phyloP scores from a whole-genome alignment of 2,797 vertebrate genomes.

The Danio albolineatus region DNA sequence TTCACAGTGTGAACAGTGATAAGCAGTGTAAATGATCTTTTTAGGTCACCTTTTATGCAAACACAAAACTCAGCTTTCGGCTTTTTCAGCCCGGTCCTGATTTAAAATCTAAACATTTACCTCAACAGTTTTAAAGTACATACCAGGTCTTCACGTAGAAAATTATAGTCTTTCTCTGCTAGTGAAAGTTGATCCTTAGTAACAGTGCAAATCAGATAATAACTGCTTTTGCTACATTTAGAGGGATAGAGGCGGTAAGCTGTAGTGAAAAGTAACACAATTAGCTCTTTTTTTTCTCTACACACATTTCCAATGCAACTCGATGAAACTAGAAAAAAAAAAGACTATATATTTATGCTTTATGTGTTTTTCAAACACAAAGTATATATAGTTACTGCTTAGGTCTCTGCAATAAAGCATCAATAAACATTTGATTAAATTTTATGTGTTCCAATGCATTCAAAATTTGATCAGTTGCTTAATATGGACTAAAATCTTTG shows the following conservation, averaged over 20 bases:
- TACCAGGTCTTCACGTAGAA: slow-evolving; percentile 2
- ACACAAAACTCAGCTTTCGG: neutral
- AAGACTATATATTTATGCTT: neutral
- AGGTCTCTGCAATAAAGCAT: neutral
- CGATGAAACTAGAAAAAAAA: slow-evolving; percentile 36
- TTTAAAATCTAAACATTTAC: slow-evolving; percentile 5
- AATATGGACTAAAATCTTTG: too few relatives aligned
- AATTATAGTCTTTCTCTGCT: neutral
- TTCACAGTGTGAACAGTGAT: neutral
- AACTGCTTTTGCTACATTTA: slow-evolving; percentile 2
- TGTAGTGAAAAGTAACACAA: slow-evolving; percentile 13
- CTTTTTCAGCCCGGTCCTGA: neutral
- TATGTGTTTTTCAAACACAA: neutral
- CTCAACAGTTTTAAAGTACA: neutral
- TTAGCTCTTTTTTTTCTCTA: slow-evolving; percentile 23
- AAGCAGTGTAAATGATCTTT: neutral
- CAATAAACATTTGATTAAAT: too few relatives aligned
- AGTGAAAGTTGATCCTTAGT: slow-evolving; percentile 26
- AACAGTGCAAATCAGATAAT: slow-evolving; percentile 20
- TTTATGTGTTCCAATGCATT: too few relatives aligned
- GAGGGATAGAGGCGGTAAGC: slow-evolving; percentile 17
- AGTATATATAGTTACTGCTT: neutral
- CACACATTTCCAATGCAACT: slow-evolving; percentile 3
- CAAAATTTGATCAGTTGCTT: too few relatives aligned
- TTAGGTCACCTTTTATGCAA: slow-evolving; percentile 2